A percentile compares a stretch with the other conserved stretches of the same genome.
These are phyloP conservation scores for Trididemnum nubilum DNA, from an alignment of 23 tunicate genomes.

Conservation along the genomic window DNA sequence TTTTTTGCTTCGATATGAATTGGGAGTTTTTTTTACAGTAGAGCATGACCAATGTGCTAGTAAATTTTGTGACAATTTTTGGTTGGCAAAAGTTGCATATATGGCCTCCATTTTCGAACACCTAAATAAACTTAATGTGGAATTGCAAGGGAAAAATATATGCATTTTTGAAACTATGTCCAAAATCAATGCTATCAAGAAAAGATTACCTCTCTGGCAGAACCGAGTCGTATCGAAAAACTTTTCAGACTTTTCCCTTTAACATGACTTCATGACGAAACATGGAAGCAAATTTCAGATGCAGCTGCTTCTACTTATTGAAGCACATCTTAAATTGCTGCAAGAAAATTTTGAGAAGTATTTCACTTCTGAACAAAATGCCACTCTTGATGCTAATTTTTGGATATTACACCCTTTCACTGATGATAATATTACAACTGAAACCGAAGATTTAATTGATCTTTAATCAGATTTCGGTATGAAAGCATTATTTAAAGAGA, in stretches of 20 bases:
- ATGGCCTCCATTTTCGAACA: constrained; percentile 7
- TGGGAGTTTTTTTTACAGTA: background rate
- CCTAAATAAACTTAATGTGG: background rate
- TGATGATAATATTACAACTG: too few species aligned
- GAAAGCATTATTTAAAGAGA: too few species aligned
- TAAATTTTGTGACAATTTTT: constrained; percentile 19
- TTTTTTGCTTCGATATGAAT: constrained; percentile 5
- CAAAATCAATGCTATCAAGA: constrained; percentile 8
- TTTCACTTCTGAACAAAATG: too few species aligned
- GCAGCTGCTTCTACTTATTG: too few species aligned
- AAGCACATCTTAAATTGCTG: too few species aligned
- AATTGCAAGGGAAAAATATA: background rate
- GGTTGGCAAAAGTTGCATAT: constrained; percentile 11
- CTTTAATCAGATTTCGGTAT: too few species aligned
- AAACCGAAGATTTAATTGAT: too few species aligned
- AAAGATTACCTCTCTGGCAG: background rate
- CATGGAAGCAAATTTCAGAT: constrained; percentile 20
- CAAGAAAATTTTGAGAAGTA: too few species aligned
- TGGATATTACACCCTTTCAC: too few species aligned
- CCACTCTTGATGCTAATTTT: too few species aligned
- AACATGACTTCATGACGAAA: constrained; percentile 14
- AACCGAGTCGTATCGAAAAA: background rate
- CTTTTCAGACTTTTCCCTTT: constrained; percentile 6
- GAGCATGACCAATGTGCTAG: constrained; percentile 16
- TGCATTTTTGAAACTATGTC: background rate